Evolutionary conservation across 2,113 vertebrate species (phyloP), one percentile per base, ranked within the genome.

Genomic region (Perca fluviatilis): DNA sequence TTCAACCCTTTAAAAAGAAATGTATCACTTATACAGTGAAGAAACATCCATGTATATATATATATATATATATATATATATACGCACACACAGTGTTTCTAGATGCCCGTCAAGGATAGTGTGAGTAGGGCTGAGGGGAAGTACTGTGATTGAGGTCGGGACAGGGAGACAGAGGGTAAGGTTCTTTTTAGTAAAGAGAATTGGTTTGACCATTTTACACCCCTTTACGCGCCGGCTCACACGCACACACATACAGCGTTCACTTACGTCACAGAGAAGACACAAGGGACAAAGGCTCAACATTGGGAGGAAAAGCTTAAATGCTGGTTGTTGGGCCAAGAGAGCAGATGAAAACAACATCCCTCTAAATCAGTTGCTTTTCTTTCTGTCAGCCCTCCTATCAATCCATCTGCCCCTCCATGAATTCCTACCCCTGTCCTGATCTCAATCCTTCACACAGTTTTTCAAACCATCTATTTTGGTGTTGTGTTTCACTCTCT

Each of bases 121-220:
- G 47, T 47, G 50, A 69, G 57, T 47, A 30, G 46, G 72, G 58
- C 53, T 56, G 36, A 68, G 27, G 50, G 71, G 66, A 90, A 60
- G 77, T 69, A 27, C 50, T 77, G 74, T 86, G 84, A 93, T 91
- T 89, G 89, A 50, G 85, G 86, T 77, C 66, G 79, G 23, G 71
- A 89, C 67, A 56, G 23, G 49, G 77, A 89, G 77, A 75, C 40
- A 77, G 67, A 91, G 88, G 87, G 61, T 82, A 86, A 65, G 63
- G 71, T 87, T 86, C 82, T 82, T 67, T 84, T 89, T 83, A 85
- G 74, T 68, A 62, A 80, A 70, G 71, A 65, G 76, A 92, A 94
- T 91, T 91, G 80, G 61, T 92, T 91, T 92, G 86, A 92, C 84
- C 82, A 79, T 66, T 79, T 81, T 78, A 80, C 82, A 72, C 71